Evolutionary conservation across 2,888 invertebrate genomes (phyloP), one percentile per base, ranked within the genome.

Genomic region (Drosophila cracens): DNA sequence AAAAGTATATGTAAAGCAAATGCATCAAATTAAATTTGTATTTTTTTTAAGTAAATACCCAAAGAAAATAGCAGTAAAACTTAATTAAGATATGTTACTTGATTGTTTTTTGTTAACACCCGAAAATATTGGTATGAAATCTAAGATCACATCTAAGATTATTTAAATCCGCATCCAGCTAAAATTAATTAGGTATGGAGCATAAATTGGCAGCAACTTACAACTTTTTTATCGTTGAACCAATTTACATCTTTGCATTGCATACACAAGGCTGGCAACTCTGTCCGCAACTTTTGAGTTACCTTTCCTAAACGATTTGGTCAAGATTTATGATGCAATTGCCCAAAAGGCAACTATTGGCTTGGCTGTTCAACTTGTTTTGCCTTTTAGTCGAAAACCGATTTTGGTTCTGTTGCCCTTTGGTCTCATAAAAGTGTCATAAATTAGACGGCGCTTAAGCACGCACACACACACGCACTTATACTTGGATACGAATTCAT

Each of bases 371-470:
- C 29, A 60, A 68, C 77, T 82, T 75, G 74, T 70, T 77, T 83
- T 76, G 81, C 77, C 76, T 76, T 81, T 65, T 78, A 81, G 81
- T 66, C 54, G 53, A 67, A 72, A 74, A 61, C 77, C 82, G 73
- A 80, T 80, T 89, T 87, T 66, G 74, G 70, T 84, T 87, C 87
- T 82, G 89, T 87, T 65, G 76, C 74, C 61, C 78, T 75, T 76
- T 79, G 82, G 82, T 70, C 79, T 83, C 91, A 90, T 90, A 91
- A 91, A 87, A 89, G 78, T 88, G 90, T 87, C 91, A 90, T 92
- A 92, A 92, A 92, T 92, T 91, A 91, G 88, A 86, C 81, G 91
- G 91, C 92, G 91, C 88, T 91, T 84, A 79, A 56, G 54, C 70
- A 82, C 70, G 63, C 71, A 79, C 68, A 59, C 70, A 74, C 51